Evolutionary conservation across 1,140 invertebrate species (phyloP), one percentile per base, ranked within the genome.

Genomic region (Papilio dardanus): DNA sequence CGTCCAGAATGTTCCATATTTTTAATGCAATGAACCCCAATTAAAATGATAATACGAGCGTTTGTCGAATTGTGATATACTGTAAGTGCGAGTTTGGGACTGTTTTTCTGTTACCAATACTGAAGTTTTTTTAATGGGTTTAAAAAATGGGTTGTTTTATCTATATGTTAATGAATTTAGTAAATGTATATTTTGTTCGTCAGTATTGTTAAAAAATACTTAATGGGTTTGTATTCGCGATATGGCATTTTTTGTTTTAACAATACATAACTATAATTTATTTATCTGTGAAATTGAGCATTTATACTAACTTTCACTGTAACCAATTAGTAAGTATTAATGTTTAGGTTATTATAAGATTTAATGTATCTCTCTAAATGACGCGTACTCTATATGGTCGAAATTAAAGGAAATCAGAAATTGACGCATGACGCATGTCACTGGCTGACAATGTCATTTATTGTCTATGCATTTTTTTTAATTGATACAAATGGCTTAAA

Each of bases 11-110:
- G 74, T 78, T 75, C 73, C 75, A 73, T 79, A 67, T 74, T 50
- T 77, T 77, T 77, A 0, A 62, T 77, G 82, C 83, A 81, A 75
- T 81, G 83, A 79, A 81, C 84, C 80, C 86, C 78, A 77, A 73
- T 14, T n/a, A 8, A 14, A 68, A 69, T 71, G 82, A 71, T 65
- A 74, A 77, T 67, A 77, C 74, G 78, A 80, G 77, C 16, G 62
- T 78, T 80, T 79, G 75, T 84, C 84, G 82, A 54, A 24, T 81
- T 86, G 86, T 87, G 84, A 86, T 87, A 85, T 85, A 78, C 78
- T 83, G 81, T 82, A 81, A 78, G 77, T 81, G 83, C 80, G 79
- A 80, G 80, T 78, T 79, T 80, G 79, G 76, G 69, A 65, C 78
- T 79, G 77, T 81, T 82, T 77, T 77, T 76, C 80, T 79, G 79